Evolutionary conservation across 2,888 invertebrate species (phyloP), one percentile per base, ranked within the genome.

Genomic region (Lasioglossum malachurum): DNA sequence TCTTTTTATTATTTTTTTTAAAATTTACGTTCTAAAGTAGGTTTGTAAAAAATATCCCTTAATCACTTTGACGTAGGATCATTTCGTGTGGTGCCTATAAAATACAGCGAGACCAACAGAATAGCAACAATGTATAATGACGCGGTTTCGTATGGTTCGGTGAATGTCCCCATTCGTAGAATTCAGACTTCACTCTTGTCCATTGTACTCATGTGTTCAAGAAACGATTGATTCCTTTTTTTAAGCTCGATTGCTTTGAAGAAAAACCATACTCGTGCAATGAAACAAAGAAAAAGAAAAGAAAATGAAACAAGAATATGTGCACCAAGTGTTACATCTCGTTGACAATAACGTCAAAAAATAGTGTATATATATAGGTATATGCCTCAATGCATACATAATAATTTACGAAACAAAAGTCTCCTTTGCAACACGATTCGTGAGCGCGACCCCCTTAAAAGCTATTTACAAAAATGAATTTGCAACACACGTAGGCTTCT

Each of bases 401-500:
- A 69, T 73, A 80, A 69, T 86, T 87, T 85, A 78, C 75, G 72
- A 83, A 57, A 83, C 12, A 67, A 82, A 71, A 80, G 78, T 75
- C 74, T 88, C 38, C 79, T 67, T 64, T 84, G 82, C 88, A 88
- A 86, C 87, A 89, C 72, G 76, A 86, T 82, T 83, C 81, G 88
- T 84, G 83, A 89, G 87, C 77, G 85, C 12, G 44, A 44, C 89
- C 82, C 83, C 88, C 90, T 92, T 92, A 91, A 89, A 90, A 91
- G 92, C 92, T 94, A 94, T 94, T 93, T 94, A 94, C 94, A 94
- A 92, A 90, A 89, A 87, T 78, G 88, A 86, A 87, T 80, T 80
- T 86, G 86, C 84, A 74, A 75, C 80, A 79, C 80, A 79, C 74
- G 76, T 86, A 88, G 83, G 87, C 84, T 89, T 86, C 80, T 83